phyloP scores from a whole-genome alignment of 2,797 vertebrate species.

The Peromyscus attwateri region DNA sequence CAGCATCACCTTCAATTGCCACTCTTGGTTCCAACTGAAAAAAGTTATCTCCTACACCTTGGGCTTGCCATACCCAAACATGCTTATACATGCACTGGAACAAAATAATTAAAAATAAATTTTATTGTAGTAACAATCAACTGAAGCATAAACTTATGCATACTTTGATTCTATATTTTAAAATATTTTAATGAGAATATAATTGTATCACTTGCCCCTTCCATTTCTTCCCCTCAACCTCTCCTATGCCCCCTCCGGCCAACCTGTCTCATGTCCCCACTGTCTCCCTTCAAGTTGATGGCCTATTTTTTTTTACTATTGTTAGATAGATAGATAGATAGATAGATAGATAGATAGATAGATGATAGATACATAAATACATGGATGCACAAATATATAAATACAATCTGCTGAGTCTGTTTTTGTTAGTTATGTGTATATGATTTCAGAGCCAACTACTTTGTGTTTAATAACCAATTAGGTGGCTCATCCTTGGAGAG shows the following conservation, averaged over 20 bases:
- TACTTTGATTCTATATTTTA: neutral
- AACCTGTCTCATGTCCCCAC: neutral
- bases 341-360: too few relatives aligned
- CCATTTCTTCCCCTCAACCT: neutral
- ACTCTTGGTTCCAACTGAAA: too few relatives aligned
- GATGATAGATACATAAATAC: too few relatives aligned
- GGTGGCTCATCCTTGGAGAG: neutral
- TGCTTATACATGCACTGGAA: neutral
- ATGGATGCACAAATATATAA: neutral
- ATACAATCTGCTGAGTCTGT: neutral
- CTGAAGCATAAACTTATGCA: neutral
- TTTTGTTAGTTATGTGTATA: too few relatives aligned
- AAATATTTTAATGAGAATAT: neutral
- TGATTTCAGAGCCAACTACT: neutral
- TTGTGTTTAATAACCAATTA: neutral
- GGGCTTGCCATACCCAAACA: neutral
- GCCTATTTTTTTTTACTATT: neutral
- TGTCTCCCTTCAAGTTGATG: neutral
- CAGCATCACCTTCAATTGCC: neutral
- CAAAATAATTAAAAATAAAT: slow-evolving; percentile 11
- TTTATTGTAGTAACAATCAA: neutral
- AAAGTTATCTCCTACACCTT: neutral
- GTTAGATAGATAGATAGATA: too few relatives aligned
- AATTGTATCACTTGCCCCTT: neutral
- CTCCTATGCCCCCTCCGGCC: neutral